Base-by-base conservation (phyloP, 2,888 invertebrate species). In the Ornithoptera priamus region DNA sequence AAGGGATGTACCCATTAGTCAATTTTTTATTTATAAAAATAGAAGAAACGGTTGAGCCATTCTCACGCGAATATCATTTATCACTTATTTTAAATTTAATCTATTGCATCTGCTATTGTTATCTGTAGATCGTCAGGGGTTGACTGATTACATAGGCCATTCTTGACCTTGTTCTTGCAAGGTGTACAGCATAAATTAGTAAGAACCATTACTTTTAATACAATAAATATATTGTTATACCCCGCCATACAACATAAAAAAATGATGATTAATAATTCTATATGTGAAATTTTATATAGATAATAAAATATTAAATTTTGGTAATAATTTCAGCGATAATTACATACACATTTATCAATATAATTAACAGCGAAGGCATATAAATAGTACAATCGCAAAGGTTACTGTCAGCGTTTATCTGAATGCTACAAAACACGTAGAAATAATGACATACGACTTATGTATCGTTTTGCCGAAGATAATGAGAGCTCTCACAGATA, bases 391-490 rank as follows among this genome's bases (percentile, higher is more conserved):
- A 18, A 56, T 8, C 36, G 12, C 17, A 18, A 18, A 56, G 24
- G n/a, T 56, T 56, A 36, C n/a, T n/a, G 53, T 63, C 36, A 36
- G 30, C 24, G 24, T 63, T 53, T 56, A 63, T 63, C 63, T 24
- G 53, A 56, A 56, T 63, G 56, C 18, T 30, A 56, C n/a, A 63
- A 56, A 53, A 12, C 30, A 63, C 30, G 18, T 39, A 10, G 46
- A 67, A 46, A 57, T 24, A 67, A 67, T 56, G 63, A 63, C 39
- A 63, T 5, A 53, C n/a, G 22, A 62, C 46, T 22, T 24, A 58
- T 39, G 10, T 57, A 53, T 65, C 56, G 57, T 10, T 30, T 58
- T 58, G 56, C 60, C 20, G 46, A 50, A n/a, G 50, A 66, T 66
- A 66, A 3, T 8, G 42, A 42, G n/a, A 46, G 18, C 22, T 15